phyloP scores from a whole-genome alignment of 2,797 vertebrate genomes.

The Thamnophis elegans region DNA sequence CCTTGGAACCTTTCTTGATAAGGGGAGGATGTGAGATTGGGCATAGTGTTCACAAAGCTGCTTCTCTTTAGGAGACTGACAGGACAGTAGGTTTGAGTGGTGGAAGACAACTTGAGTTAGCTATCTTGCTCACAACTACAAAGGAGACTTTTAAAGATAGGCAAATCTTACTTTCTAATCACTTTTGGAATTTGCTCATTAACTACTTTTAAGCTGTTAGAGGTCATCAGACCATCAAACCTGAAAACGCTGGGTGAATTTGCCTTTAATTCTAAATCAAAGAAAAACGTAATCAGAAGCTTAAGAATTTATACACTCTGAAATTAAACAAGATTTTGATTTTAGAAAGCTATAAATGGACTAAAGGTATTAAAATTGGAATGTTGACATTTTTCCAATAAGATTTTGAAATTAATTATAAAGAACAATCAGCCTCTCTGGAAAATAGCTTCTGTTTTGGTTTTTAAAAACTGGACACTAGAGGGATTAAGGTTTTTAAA shows the following conservation, averaged over 20 bases:
- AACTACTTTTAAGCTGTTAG: not conserved
- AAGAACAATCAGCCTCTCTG: not conserved
- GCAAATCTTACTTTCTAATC: not conserved
- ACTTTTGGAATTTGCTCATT: not conserved
- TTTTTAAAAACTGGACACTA: not conserved
- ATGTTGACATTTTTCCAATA: not conserved
- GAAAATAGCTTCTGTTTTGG: not conserved
- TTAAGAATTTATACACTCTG: not conserved
- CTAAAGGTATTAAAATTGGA: not conserved
- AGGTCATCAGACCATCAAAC: not conserved
- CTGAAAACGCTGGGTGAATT: not conserved
- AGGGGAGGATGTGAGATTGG: not conserved
- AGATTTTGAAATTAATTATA: not conserved
- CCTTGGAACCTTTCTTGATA: not conserved
- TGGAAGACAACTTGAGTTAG: not conserved
- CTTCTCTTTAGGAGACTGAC: not conserved
- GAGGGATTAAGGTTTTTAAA: not conserved
- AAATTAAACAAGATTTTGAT: not conserved
- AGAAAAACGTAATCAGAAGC: not conserved
- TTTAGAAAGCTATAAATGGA: not conserved
- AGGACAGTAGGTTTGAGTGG: not conserved
- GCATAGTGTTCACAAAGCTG: not conserved
- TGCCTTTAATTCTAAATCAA: not conserved
- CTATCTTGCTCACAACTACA: not conserved
- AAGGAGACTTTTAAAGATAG: not conserved